Percentiles rank a stretch among this genome's conserved stretches.
phyloP scores from a whole-genome alignment of 2,888 invertebrate genomes.

The Tiliacea aurago region DNA sequence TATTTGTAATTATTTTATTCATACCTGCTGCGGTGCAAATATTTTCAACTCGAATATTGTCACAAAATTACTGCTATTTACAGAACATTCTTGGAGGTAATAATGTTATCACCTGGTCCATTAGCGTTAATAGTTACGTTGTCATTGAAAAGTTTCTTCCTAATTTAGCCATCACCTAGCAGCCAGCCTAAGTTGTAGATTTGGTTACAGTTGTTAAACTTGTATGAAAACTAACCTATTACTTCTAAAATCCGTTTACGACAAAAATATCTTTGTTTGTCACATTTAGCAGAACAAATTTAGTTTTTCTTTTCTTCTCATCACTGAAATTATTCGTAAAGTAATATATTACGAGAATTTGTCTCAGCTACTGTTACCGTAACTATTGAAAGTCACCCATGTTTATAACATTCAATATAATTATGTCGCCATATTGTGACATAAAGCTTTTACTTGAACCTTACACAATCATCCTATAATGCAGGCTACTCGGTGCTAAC shows the following conservation, averaged over 20 bases:
- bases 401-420: slow-evolving; percentile 18
- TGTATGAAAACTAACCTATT: not conserved
- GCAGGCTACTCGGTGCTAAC: not conserved
- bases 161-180: not conserved
- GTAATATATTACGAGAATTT: slow-evolving; percentile 6
- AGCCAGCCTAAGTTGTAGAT: not conserved
- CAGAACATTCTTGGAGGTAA: not conserved
- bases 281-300: not conserved
- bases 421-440: slow-evolving; percentile 25
- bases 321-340: slow-evolving; percentile 6
- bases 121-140: not conserved
- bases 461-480: slow-evolving; percentile 9
- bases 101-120: slow-evolving; percentile 1
- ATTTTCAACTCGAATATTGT: too few species aligned
- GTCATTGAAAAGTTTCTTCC: slow-evolving; percentile 9
- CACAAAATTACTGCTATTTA: not conserved
- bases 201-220: slow-evolving; percentile 9
- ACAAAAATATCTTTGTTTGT: not conserved
- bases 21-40: too few species aligned
- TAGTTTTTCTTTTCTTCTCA: not conserved
- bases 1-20: too few species aligned
- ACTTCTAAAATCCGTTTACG: not conserved
- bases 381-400: slow-evolving; percentile 19
- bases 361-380: not conserved
- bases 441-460: slow-evolving; percentile 28